phyloP scores from a whole-genome alignment of 2,797 vertebrate genomes.

The Coluber constrictor region DNA sequence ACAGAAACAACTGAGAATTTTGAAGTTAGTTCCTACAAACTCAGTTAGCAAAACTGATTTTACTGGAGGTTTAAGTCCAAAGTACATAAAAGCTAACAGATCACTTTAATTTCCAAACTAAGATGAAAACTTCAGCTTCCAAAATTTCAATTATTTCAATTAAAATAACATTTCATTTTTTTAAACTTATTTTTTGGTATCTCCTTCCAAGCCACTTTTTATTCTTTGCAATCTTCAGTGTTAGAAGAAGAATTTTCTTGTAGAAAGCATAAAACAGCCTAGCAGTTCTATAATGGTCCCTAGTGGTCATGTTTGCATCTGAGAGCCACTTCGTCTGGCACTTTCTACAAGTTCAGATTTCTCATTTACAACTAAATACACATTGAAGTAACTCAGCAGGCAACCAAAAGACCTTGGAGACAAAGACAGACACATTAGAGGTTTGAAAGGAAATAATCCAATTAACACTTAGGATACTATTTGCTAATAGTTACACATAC shows the following conservation, averaged over 20 bases:
- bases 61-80: neutral
- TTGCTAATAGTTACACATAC: neutral
- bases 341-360: constrained; percentile 44
- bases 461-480: constrained; percentile 51
- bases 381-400: constrained; percentile 34
- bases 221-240: constrained; percentile 11
- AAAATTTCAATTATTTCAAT: neutral
- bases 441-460: constrained; percentile 37
- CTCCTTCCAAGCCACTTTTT: constrained; percentile 9
- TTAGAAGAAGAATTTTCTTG: constrained; percentile 4
- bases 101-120: neutral
- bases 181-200: neutral
- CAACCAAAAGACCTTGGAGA: constrained; percentile 36
- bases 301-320: constrained; percentile 32
- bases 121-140: neutral
- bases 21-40: neutral
- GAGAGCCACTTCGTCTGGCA: constrained; percentile 46
- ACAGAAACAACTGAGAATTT: neutral
- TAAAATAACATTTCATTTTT: rapidly evolving
- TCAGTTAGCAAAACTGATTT: neutral
- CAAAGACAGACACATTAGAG: constrained; percentile 20
- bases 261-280: constrained; percentile 38
- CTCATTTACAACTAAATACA: constrained; percentile 57
- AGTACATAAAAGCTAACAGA: neutral
- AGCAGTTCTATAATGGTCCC: constrained; percentile 1